Conservation (phyloP, 2,797 vertebrate genomes). For the Taeniopygia guttata region DNA sequence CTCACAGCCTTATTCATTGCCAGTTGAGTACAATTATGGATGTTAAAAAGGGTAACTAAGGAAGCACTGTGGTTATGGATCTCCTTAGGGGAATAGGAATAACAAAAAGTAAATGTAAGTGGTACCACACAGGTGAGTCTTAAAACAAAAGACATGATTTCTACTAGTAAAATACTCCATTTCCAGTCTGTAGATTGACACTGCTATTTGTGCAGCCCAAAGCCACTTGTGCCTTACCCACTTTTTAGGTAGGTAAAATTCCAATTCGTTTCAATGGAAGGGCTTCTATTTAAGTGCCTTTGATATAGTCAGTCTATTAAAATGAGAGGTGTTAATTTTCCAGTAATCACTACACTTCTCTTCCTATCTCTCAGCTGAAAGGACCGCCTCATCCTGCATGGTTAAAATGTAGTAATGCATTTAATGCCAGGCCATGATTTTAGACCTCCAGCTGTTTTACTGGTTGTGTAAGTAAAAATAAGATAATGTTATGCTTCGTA, state of each 20-base stretch:
- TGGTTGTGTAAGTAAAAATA: conserved; percentile 83
- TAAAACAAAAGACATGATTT: neutral
- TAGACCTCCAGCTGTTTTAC: conserved; percentile 81
- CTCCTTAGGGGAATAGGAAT: neutral
- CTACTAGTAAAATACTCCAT: neutral
- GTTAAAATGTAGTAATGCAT: conserved; percentile 72
- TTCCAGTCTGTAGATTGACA: neutral
- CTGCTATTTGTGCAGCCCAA: neutral
- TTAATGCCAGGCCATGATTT: conserved; percentile 74
- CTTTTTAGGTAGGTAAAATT: conserved; percentile 21
- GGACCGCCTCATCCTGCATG: conserved; percentile 63
- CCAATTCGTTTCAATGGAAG: conserved; percentile 57
- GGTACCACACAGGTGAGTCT: neutral
- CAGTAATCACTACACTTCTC: conserved; percentile 63
- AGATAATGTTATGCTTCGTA: conserved; percentile 78
- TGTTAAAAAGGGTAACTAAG: neutral
- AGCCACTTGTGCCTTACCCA: neutral
- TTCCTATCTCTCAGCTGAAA: conserved; percentile 52
- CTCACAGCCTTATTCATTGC: neutral
- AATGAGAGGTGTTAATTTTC: conserved; percentile 74
- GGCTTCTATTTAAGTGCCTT: conserved; percentile 40
- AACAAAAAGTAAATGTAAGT: neutral
- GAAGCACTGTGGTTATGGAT: neutral
- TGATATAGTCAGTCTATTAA: conserved; percentile 64
- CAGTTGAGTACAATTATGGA: neutral